A percentile compares a stretch with the other conserved stretches of the same genome.
These are phyloP conservation scores for Lepeophtheirus nordmannii DNA, from an alignment of 2,888 invertebrate species.

Conservation along the genomic window DNA sequence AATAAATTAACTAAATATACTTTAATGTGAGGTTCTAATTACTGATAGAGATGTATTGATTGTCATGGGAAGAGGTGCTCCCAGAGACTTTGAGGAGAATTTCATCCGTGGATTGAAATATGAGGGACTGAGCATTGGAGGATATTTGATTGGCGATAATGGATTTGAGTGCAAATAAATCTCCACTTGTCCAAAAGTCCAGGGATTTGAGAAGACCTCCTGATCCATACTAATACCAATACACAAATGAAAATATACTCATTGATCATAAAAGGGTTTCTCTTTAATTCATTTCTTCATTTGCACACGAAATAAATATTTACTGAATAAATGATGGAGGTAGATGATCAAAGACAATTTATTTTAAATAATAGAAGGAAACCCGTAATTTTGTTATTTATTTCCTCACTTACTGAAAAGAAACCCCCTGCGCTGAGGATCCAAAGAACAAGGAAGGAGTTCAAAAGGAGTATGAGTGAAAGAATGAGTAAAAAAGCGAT, in stretches of 20 bases:
- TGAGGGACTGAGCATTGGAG: neutral
- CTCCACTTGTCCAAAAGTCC: slow-evolving; percentile 2
- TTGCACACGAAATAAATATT: too few relatives aligned
- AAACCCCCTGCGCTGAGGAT: slow-evolving; percentile 12
- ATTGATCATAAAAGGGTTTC: too few relatives aligned
- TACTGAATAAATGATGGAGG: too few relatives aligned
- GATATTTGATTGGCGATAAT: neutral
- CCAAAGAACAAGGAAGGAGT: slow-evolving; percentile 11
- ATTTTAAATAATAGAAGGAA: neutral
- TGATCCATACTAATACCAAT: neutral
- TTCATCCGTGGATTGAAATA: neutral
- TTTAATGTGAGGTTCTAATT: neutral
- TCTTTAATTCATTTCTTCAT: too few relatives aligned
- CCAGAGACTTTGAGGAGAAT: neutral
- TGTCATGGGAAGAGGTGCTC: neutral
- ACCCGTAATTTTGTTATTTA: too few relatives aligned
- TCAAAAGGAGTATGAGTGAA: neutral
- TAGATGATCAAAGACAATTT: too few relatives aligned
- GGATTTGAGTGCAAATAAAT: neutral
- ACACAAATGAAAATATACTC: too few relatives aligned
- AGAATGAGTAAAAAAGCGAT: neutral
- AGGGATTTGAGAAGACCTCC: slow-evolving; percentile 3
- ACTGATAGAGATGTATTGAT: neutral
- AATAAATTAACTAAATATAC: too few relatives aligned
- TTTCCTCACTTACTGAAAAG: neutral